A percentile compares a stretch with the other conserved stretches of the same genome.
Conservation (phyloP, 2,113 vertebrate genomes). For the Zapus hudsonius region DNA sequence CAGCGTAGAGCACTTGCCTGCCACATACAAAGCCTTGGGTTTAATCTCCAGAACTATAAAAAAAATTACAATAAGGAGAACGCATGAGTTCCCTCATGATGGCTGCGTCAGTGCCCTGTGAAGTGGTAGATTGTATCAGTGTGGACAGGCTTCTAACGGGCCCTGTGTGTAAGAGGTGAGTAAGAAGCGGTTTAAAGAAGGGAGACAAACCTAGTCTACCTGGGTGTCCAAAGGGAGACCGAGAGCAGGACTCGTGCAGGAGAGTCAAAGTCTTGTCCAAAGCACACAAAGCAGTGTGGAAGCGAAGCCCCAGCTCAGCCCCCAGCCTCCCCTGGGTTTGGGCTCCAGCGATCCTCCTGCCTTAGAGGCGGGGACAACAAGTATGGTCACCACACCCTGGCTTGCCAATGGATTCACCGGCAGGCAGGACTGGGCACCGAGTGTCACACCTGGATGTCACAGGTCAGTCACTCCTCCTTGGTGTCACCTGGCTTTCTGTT, state of each 20-base stretch:
- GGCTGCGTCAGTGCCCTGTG: not conserved
- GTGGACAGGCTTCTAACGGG: not conserved
- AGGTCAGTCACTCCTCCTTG: not conserved
- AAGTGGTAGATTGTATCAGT: not conserved
- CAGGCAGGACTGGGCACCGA: fast-evolving
- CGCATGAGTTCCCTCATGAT: not conserved
- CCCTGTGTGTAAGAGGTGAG: not conserved
- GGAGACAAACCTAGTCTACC: no score
- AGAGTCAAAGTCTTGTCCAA: not conserved
- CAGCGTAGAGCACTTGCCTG: no score
- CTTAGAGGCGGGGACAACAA: not conserved
- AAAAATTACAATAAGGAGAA: not conserved
- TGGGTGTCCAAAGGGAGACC: not conserved
- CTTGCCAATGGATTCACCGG: not conserved
- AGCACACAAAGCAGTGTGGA: not conserved
- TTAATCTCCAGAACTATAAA: not conserved
- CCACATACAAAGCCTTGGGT: not conserved
- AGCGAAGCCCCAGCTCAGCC: no score
- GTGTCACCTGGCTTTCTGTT: not conserved
- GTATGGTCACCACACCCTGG: not conserved
- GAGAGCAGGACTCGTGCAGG: not conserved
- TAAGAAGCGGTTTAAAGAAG: not conserved
- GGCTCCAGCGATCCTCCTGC: not conserved
- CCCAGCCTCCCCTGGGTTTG: not conserved
- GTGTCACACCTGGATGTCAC: no score